Percentiles rank a stretch among this genome's conserved stretches.
Conservation (phyloP, 1,140 invertebrate species). For the Drosophila jambulina region DNA sequence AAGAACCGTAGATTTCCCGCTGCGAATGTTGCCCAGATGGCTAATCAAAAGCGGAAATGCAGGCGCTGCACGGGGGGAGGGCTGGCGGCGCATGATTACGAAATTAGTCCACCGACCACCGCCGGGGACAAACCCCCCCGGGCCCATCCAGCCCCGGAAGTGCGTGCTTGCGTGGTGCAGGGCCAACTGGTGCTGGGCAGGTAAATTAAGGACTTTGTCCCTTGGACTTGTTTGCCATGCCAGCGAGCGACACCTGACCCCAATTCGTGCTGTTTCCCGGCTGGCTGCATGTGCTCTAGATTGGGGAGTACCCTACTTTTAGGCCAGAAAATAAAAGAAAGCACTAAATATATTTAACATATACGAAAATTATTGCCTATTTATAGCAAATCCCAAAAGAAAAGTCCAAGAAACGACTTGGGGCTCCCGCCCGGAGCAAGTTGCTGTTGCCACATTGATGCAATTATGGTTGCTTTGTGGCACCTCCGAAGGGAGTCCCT, state of each 20-base stretch:
- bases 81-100: constrained; percentile 24
- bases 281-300: neutral
- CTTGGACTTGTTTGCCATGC: constrained; percentile 10
- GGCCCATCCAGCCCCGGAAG: constrained; percentile 10
- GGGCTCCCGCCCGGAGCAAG: neutral
- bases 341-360: neutral
- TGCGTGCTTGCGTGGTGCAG: constrained; percentile 36
- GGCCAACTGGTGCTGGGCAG: constrained; percentile 25
- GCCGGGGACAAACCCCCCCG: too few relatives aligned
- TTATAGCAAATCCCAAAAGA: neutral
- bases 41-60: constrained; percentile 20
- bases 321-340: neutral
- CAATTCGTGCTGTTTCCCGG: neutral
- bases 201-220: constrained; percentile 22
- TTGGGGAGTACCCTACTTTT: neutral
- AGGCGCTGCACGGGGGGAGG: constrained; percentile 10
- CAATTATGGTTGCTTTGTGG: constrained; percentile 34
- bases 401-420: neutral
- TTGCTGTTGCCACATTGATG: constrained; percentile 24
- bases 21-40: constrained; percentile 7
- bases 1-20: neutral
- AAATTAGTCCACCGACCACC: constrained; percentile 19
- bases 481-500: constrained; percentile 5
- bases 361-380: neutral
- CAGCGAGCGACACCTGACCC: constrained; percentile 9